A percentile compares a stretch with the other conserved stretches of the same genome.
These are phyloP conservation scores for Lota lota DNA, from an alignment of 2,113 vertebrate genomes.

Conservation along the genomic window DNA sequence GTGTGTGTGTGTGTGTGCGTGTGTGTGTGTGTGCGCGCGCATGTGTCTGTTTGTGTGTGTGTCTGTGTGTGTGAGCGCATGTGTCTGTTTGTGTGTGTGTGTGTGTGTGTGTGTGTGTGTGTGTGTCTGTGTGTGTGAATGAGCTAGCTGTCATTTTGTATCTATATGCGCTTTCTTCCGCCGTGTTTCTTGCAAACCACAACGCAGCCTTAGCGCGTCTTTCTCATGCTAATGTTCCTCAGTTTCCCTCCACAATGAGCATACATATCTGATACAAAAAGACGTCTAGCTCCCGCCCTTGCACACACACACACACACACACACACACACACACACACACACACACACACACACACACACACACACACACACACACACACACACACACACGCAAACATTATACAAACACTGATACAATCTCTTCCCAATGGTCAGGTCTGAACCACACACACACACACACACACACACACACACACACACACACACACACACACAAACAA, in stretches of 20 bases:
- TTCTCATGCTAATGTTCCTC: conserved; percentile 86
- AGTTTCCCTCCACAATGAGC: conserved; percentile 75
- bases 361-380: conserved; percentile 31
- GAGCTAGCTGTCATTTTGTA: conserved; percentile 67
- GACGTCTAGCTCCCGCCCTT: conserved; percentile 67
- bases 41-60: conserved; percentile 30
- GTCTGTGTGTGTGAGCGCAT: background rate
- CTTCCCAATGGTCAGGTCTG: conserved; percentile 36
- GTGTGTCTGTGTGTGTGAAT: conserved; percentile 43
- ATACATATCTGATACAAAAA: conserved; percentile 78
- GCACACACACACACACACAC: conserved; percentile 27
- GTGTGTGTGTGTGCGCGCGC: background rate
- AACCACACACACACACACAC: conserved; percentile 3
- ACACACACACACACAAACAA: background rate
- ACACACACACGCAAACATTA: conserved; percentile 7
- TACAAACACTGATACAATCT: background rate
- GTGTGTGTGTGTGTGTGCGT: background rate
- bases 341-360: background rate
- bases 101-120: conserved; percentile 18
- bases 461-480: conserved; percentile 41
- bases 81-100: background rate
- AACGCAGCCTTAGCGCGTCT: conserved; percentile 73
- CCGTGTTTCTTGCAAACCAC: conserved; percentile 68
- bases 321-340: conserved; percentile 23
- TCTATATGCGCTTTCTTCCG: conserved; percentile 62